Evolutionary conservation across 2,888 invertebrate genomes (phyloP), one percentile per base, ranked within the genome.

Genomic region (Pachymerium ferrugineum): DNA sequence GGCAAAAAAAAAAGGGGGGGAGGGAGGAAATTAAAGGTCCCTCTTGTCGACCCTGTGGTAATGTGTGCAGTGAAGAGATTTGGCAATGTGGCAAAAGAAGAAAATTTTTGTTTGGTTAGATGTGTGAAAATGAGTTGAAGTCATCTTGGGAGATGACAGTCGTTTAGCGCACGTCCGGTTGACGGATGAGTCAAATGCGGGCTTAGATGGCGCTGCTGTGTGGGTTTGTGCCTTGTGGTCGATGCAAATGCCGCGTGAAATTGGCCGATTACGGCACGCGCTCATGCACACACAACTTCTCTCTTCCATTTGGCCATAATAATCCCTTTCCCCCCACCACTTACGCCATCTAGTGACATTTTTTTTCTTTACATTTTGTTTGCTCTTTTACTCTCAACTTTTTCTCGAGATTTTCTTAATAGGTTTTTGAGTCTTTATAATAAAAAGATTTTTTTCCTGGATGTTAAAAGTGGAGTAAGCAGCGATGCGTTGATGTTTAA

Each of bases 131-230:
- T 54, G 54, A 54, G 54, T 54, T 54, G 54, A 28, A 54, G 28
- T 54, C 54, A 54, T 54, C 54, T 54, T 54, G 54, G 54, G 54
- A 54, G 54, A 54, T 54, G 54, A 54, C 54, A 54, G 54, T 54
- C 54, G 54, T 54, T 54, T 54, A 54, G 54, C 54, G 54, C 54
- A 54, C 54, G 54, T 54, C 54, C 54, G 54, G 54, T 54, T 54
- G 54, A 54, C 54, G 54, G 54, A 54, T 54, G 54, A 54, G 54
- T 22, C 54, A 54, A 22, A 22, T 22, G 54, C 54, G 54, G 38
- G 38, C n/a, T n/a, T n/a, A 38, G 38, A 38, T 38, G 38, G 38
- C 38, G 16, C 38, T 38, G 38, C 16, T n/a, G n/a, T n/a, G n/a
- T n/a, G n/a, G 38, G 54, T 22, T 54, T 25, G 54, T 54, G 54